phyloP scores from a whole-genome alignment of 2,888 invertebrate species.

The Halictus ligatus region DNA sequence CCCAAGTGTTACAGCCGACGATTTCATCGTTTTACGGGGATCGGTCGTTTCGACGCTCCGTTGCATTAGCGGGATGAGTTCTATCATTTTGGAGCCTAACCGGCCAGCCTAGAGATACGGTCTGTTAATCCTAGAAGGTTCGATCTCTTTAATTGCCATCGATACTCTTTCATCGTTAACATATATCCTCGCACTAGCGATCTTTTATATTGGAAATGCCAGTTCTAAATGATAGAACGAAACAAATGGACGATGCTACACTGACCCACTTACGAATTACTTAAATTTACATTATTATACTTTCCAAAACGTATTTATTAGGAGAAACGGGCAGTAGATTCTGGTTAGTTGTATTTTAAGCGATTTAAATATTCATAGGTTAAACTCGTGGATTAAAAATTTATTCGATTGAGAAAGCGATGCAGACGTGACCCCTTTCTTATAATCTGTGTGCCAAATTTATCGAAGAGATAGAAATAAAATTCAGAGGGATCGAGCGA shows the following conservation, averaged over 20 bases:
- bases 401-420: too few species aligned
- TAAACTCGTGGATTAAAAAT: neutral
- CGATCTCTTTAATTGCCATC: too few species aligned
- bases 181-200: too few species aligned
- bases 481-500: neutral
- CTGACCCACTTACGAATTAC: neutral
- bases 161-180: too few species aligned
- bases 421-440: too few species aligned
- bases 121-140: neutral
- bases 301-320: neutral
- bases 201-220: neutral
- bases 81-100: neutral
- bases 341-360: neutral
- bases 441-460: neutral
- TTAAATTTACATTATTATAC: neutral
- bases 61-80: neutral
- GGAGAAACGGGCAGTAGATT: neutral
- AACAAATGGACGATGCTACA: neutral
- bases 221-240: neutral
- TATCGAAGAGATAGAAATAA: neutral
- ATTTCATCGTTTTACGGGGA: neutral
- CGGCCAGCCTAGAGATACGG: too few species aligned
- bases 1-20: conserved; percentile 2
- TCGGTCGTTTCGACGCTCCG: neutral
- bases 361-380: neutral